Percentiles rank a stretch among this genome's conserved stretches.
phyloP scores from a whole-genome alignment of 2,113 vertebrate species.

The Daphoenositta chrysoptera region DNA sequence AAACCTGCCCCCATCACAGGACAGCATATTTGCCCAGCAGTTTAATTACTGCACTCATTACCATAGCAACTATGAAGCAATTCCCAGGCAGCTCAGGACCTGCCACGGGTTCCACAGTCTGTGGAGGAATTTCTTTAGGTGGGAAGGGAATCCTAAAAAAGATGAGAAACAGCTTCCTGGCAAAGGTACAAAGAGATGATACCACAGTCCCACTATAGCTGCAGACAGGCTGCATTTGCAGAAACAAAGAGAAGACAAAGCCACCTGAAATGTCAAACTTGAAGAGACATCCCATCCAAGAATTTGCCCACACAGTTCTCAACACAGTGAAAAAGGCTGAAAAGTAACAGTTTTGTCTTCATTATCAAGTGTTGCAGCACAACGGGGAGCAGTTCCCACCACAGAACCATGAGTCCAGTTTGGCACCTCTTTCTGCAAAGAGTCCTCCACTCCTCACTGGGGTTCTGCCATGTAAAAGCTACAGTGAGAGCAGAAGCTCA shows the following conservation, averaged over 20 bases:
- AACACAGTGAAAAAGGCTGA: not conserved
- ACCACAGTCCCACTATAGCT: not conserved
- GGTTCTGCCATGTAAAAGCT: not conserved
- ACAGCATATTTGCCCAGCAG: not conserved
- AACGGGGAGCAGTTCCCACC: not conserved
- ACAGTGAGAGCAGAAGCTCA: not conserved
- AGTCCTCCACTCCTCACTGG: not conserved
- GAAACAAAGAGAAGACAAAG: not conserved
- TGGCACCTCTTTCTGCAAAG: not conserved
- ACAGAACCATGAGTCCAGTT: not conserved
- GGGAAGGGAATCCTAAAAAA: not conserved
- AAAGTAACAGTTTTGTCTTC: not conserved
- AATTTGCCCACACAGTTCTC: not conserved
- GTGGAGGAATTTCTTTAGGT: not conserved
- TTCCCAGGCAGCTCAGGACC: not conserved
- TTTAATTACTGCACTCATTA: not conserved
- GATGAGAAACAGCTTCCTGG: not conserved
- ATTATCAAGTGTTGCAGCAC: not conserved
- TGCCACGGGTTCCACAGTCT: not conserved
- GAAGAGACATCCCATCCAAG: not conserved
- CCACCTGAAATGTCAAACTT: not conserved
- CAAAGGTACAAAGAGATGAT: not conserved
- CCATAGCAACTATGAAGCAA: not conserved
- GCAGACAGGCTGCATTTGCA: not conserved
- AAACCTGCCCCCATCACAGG: not conserved